Percentiles rank a stretch among this genome's conserved stretches.
phyloP scores from a whole-genome alignment of 2,113 vertebrate species.

The Centrocercus urophasianus region DNA sequence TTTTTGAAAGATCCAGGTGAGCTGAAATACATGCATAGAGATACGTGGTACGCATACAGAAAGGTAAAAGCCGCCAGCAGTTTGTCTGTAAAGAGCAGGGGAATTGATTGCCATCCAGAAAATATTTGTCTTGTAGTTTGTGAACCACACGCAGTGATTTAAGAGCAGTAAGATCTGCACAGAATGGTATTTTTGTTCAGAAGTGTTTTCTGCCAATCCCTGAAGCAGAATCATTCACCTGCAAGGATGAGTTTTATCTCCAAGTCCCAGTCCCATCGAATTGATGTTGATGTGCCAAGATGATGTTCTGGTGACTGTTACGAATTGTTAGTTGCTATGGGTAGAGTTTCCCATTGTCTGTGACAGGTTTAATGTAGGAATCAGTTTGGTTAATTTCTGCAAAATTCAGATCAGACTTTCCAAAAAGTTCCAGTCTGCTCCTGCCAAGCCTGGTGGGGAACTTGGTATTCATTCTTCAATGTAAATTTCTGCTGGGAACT shows the following conservation, averaged over 20 bases:
- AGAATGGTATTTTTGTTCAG: neutral
- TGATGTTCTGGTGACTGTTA: neutral
- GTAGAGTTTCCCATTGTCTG: neutral
- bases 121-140: neutral
- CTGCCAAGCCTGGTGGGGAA: neutral
- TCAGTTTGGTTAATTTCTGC: neutral
- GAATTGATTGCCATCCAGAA: neutral
- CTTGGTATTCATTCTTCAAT: neutral
- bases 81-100: neutral
- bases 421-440: neutral
- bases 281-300: fast-evolving
- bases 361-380: neutral
- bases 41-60: neutral
- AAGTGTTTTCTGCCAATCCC: neutral
- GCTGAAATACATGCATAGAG: neutral
- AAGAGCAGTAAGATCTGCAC: neutral
- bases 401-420: neutral
- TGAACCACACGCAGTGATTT: neutral
- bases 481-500: neutral
- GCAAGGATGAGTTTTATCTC: neutral
- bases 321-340: neutral
- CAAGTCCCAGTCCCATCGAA: neutral
- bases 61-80: neutral
- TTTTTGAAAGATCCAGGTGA: neutral
- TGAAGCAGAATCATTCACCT: fast-evolving